These are phyloP conservation scores for Diorhabda elongata DNA, from an alignment of 1,140 invertebrate genomes.

Conservation along the genomic window DNA sequence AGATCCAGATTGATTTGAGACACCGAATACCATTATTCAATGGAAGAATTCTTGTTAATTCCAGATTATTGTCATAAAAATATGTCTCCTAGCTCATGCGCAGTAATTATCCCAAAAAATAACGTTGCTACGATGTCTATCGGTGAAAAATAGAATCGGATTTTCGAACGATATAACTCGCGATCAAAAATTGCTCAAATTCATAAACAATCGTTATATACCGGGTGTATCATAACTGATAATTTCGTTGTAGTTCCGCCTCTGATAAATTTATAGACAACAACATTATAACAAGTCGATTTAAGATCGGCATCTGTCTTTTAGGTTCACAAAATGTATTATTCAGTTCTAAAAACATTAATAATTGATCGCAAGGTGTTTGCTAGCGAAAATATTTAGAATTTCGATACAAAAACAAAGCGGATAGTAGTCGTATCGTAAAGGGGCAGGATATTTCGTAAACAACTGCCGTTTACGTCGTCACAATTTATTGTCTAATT, in stretches of 20 bases:
- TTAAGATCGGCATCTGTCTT: constrained; percentile 32
- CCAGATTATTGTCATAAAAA: too few relatives aligned
- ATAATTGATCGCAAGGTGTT: constrained; percentile 27
- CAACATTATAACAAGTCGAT: neutral
- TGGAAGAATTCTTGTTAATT: too few relatives aligned
- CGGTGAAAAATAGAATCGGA: too few relatives aligned
- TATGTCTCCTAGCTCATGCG: neutral
- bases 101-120: neutral
- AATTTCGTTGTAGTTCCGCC: neutral
- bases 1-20: too few relatives aligned
- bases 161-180: neutral
- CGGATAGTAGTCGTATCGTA: too few relatives aligned
- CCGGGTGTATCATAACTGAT: neutral
- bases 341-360: constrained; percentile 27
- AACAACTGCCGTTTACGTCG: too few relatives aligned
- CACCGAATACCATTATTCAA: too few relatives aligned
- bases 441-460: too few relatives aligned
- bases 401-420: too few relatives aligned
- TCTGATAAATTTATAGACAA: neutral
- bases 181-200: neutral
- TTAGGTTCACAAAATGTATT: constrained; percentile 25
- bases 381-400: neutral
- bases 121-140: neutral
- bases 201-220: neutral
- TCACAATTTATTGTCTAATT: too few relatives aligned